A percentile compares a stretch with the other conserved stretches of the same genome.
phyloP scores from a whole-genome alignment of 1,140 invertebrate species.

The Brachionus rubens region DNA sequence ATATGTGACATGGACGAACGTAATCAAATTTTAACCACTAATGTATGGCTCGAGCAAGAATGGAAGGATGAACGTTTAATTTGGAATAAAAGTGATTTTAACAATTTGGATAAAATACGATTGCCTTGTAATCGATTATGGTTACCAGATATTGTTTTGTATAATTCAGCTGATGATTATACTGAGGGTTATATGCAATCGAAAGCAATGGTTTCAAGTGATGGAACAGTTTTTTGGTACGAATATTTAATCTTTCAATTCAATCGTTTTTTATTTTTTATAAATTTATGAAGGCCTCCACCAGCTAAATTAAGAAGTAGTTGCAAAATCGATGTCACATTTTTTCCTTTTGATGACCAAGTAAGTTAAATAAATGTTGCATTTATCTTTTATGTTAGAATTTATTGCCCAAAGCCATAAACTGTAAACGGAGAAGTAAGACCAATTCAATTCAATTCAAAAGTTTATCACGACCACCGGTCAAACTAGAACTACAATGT shows the following conservation, averaged over 20 bases:
- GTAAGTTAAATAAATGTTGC: too few species aligned
- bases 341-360: conserved; percentile 58
- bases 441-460: too few species aligned
- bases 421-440: too few species aligned
- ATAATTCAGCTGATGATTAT: conserved; percentile 63
- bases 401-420: too few species aligned
- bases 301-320: conserved; percentile 62
- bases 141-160: conserved; percentile 49
- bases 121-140: conserved; percentile 64
- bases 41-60: conserved; percentile 86
- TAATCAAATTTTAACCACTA: conserved; percentile 89
- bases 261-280: neutral
- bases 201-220: conserved; percentile 62
- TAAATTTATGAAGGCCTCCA: conserved; percentile 54
- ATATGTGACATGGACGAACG: conserved; percentile 95
- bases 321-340: conserved; percentile 59
- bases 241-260: neutral
- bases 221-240: conserved; percentile 64
- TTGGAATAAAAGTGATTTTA: conserved; percentile 63
- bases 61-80: conserved; percentile 64
- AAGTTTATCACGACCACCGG: too few species aligned
- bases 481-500: too few species aligned
- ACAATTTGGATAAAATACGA: conserved; percentile 61
- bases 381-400: too few species aligned
- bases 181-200: conserved; percentile 64